Evolutionary conservation across 2,888 invertebrate species (phyloP).

Genomic region (Camptogramma bilineatum): DNA sequence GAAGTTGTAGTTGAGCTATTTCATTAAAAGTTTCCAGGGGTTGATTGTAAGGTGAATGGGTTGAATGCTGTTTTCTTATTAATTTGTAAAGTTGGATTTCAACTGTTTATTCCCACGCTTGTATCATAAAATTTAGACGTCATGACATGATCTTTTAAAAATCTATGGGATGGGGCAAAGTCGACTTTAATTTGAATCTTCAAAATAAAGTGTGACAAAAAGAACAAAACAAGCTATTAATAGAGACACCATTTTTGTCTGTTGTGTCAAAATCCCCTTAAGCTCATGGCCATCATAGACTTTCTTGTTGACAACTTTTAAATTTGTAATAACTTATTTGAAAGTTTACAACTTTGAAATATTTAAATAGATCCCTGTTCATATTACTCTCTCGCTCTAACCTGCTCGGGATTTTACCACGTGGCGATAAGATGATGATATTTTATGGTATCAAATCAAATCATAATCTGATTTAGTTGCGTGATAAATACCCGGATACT

Average conservation of each 20-base stretch:
- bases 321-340: conserved; percentile 45
- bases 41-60: conserved; percentile 7
- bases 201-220: no score
- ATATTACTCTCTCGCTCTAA: neutral
- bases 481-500: no score
- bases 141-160: no score
- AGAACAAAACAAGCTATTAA: no score
- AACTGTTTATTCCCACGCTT: neutral
- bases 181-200: no score
- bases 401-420: neutral
- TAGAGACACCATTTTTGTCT: no score
- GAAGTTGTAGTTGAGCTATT: conserved; percentile 47
- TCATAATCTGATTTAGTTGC: neutral
- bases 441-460: neutral
- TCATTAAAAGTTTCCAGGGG: conserved; percentile 41
- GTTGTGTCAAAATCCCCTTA: neutral
- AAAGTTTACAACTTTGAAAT: conserved; percentile 31
- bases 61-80: neutral
- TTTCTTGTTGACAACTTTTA: conserved; percentile 58
- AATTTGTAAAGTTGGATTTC: neutral
- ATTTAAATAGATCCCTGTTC: neutral
- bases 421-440: neutral
- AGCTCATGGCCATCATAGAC: conserved; percentile 60
- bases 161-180: no score
- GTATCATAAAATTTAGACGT: neutral